phyloP scores from a whole-genome alignment of 2,797 vertebrate genomes.

The Parauchenoglanis ngamensis region DNA sequence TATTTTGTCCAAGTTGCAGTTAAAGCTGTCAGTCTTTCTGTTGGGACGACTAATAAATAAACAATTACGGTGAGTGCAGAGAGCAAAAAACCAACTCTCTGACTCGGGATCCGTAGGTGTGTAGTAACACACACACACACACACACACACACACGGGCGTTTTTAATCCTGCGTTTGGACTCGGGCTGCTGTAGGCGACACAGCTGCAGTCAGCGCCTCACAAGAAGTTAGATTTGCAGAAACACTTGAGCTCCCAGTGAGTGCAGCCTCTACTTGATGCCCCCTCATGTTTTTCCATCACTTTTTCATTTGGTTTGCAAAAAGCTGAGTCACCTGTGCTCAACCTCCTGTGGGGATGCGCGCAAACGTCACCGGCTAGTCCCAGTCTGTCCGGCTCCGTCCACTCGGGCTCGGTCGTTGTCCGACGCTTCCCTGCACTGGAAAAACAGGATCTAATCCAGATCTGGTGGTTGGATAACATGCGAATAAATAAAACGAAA shows the following conservation, averaged over 20 bases:
- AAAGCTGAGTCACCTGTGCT: neutral
- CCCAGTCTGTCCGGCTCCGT: neutral
- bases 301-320: neutral
- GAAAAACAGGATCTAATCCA: neutral
- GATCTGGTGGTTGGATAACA: neutral
- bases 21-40: neutral
- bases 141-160: neutral
- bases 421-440: neutral
- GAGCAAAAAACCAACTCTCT: neutral
- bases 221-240: neutral
- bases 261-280: neutral
- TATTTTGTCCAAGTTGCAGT: neutral
- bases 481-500: neutral
- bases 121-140: neutral
- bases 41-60: neutral
- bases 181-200: neutral
- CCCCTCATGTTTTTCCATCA: neutral
- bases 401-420: neutral
- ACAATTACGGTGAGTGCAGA: neutral
- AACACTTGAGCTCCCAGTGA: neutral
- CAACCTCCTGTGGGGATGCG: neutral
- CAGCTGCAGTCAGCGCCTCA: constrained; percentile 5
- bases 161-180: neutral
- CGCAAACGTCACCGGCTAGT: too few species aligned
- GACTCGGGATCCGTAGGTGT: neutral